Evolutionary conservation across 1,140 invertebrate species (phyloP).

Genomic region (Tenebrio molitor): DNA sequence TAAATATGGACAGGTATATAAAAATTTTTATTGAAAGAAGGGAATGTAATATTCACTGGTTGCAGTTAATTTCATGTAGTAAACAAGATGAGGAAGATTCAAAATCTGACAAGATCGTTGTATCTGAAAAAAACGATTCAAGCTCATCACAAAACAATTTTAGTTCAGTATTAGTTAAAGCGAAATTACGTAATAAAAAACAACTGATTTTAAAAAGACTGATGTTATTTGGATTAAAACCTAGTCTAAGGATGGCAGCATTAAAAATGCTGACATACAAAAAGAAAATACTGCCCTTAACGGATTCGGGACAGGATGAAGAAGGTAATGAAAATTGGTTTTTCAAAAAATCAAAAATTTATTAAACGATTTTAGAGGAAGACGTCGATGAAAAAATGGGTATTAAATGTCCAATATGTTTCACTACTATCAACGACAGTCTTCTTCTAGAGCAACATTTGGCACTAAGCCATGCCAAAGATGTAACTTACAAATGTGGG

Average conservation of each 20-base stretch:
- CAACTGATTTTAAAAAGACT: slow-evolving; percentile 63
- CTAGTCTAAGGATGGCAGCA: slow-evolving; percentile 62
- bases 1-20: slow-evolving; percentile 66
- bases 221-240: slow-evolving; percentile 64
- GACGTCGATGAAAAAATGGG: slow-evolving; percentile 62
- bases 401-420: slow-evolving; percentile 70
- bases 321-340: slow-evolving; percentile 51
- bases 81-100: slow-evolving; percentile 56
- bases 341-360: not conserved
- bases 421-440: slow-evolving; percentile 68
- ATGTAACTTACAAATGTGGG: slow-evolving; percentile 74
- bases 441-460: slow-evolving; percentile 70
- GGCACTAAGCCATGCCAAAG: slow-evolving; percentile 70
- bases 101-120: slow-evolving; percentile 58
- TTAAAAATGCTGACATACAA: slow-evolving; percentile 62
- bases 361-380: slow-evolving; percentile 47
- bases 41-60: slow-evolving; percentile 37
- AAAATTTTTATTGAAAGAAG: slow-evolving; percentile 12
- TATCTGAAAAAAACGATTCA: slow-evolving; percentile 59
- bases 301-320: slow-evolving; percentile 58
- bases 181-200: slow-evolving; percentile 61
- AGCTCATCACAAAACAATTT: slow-evolving; percentile 54
- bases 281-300: slow-evolving; percentile 56
- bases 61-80: slow-evolving; percentile 54
- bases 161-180: slow-evolving; percentile 60